Conservation (phyloP, 1,140 invertebrate genomes). For the Cardiocondyla obscurior region DNA sequence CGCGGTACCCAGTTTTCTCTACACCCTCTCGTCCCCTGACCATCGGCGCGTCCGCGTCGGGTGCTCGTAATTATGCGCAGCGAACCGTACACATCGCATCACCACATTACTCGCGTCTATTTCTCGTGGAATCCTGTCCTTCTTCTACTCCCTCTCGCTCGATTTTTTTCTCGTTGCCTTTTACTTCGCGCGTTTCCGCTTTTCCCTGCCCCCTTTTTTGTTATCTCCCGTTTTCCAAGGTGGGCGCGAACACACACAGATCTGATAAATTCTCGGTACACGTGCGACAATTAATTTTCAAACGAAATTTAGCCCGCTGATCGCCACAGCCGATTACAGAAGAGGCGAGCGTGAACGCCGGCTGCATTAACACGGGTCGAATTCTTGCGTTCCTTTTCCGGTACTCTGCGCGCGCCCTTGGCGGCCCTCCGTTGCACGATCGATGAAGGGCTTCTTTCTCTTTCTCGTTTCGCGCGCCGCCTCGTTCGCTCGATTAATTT, state of each 20-base stretch:
- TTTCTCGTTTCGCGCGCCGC: slow-evolving; percentile 37
- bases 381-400: slow-evolving; percentile 17
- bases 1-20: slow-evolving; percentile 41
- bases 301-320: slow-evolving; percentile 53
- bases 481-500: slow-evolving; percentile 56
- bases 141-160: not conserved
- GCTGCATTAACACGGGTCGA: slow-evolving; percentile 49
- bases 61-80: slow-evolving; percentile 71
- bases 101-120: slow-evolving; percentile 68
- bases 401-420: not conserved
- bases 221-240: not conserved
- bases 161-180: not conserved
- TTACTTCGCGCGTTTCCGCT: not conserved
- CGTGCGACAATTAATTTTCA: slow-evolving; percentile 59
- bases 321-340: slow-evolving; percentile 23
- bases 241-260: not conserved
- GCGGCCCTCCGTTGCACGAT: slow-evolving; percentile 2
- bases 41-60: slow-evolving; percentile 51
- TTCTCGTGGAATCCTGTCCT: slow-evolving; percentile 45
- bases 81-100: slow-evolving; percentile 69
- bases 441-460: slow-evolving; percentile 48
- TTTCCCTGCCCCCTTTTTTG: not conserved
- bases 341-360: not conserved
- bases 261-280: slow-evolving; percentile 61
- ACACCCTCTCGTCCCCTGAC: not conserved